Evolutionary conservation across 35 echinoderm and acorn worm species (phyloP).

Genomic region (Apostichopus californicus): DNA sequence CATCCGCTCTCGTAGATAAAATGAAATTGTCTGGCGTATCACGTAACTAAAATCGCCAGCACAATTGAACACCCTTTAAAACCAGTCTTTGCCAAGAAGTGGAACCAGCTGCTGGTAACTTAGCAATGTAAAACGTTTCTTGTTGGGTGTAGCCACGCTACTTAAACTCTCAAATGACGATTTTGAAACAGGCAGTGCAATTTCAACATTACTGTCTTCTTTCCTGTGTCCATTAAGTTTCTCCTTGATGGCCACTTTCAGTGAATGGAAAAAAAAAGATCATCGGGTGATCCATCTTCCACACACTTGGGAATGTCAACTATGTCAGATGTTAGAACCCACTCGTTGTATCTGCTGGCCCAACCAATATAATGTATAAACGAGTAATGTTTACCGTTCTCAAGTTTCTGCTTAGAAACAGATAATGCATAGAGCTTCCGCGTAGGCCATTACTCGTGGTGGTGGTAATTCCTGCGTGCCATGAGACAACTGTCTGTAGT

Average conservation of each 20-base stretch:
- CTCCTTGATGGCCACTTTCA: not conserved
- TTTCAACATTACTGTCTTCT: not conserved
- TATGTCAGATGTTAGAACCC: not conserved
- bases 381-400: not conserved
- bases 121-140: not conserved
- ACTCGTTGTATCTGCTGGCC: not conserved
- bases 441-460: not conserved
- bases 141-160: not conserved
- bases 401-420: not conserved
- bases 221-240: not conserved
- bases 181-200: not conserved
- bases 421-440: not conserved
- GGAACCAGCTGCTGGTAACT: not conserved
- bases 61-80: not conserved
- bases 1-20: not conserved
- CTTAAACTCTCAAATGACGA: not conserved
- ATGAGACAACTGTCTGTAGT: too few species aligned
- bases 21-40: not conserved
- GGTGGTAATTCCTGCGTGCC: too few species aligned
- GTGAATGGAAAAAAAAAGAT: not conserved
- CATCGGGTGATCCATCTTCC: not conserved
- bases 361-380: constrained; percentile 7
- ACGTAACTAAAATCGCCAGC: constrained; percentile 8
- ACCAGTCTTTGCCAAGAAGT: not conserved
- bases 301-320: not conserved